phyloP scores from a whole-genome alignment of 64 coral and sea anemone genomes.

The Montipora foliosa region DNA sequence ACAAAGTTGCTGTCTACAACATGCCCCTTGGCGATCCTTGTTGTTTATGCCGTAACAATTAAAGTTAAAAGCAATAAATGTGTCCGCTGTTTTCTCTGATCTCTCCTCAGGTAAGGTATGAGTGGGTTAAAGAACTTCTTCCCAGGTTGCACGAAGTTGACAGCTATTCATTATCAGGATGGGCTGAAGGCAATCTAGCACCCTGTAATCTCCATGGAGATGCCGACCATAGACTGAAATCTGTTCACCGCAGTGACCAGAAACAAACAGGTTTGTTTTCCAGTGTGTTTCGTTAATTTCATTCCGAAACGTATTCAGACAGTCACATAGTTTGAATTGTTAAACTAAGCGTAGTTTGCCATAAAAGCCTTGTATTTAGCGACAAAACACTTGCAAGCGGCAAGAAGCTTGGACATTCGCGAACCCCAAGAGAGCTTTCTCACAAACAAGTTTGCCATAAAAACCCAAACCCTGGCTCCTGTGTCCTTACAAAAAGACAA shows the following conservation, averaged over 20 bases:
- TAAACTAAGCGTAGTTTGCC: too few species aligned
- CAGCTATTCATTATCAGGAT: constrained; percentile 70
- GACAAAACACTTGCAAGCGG: too few species aligned
- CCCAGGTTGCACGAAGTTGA: constrained; percentile 92
- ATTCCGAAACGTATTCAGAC: too few species aligned
- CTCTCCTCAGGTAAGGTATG: constrained; percentile 72
- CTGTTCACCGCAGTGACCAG: background rate
- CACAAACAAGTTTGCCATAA: too few species aligned
- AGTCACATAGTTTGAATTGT: too few species aligned
- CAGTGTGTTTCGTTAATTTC: background rate
- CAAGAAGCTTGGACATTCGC: too few species aligned
- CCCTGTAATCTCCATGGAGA: background rate
- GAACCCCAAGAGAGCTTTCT: too few species aligned
- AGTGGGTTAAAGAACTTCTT: constrained; percentile 89
- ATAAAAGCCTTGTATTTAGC: too few species aligned
- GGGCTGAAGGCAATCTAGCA: constrained; percentile 27
- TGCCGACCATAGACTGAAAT: background rate
- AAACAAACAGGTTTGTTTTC: constrained; percentile 14
- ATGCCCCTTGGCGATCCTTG: background rate
- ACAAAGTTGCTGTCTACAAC: too few species aligned
- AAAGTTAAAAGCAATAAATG: too few species aligned
- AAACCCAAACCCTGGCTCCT: too few species aligned
- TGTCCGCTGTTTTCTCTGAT: background rate
- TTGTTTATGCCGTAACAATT: background rate
- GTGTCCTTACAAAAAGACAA: too few species aligned